These are phyloP conservation scores for Drosophila albomicans DNA, from an alignment of 1,140 invertebrate species.

Conservation along the genomic window DNA sequence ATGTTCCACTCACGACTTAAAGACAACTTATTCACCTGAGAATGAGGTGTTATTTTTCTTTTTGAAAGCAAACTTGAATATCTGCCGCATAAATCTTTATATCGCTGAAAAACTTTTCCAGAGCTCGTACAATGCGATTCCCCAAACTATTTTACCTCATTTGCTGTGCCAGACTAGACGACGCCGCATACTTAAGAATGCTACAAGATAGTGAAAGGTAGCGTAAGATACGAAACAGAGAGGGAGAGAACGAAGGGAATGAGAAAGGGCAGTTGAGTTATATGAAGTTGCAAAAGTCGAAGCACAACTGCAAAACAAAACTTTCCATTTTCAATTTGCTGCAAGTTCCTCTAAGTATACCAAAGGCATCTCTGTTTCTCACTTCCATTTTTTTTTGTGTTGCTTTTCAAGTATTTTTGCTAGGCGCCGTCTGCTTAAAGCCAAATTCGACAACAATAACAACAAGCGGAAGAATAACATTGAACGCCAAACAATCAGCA, in stretches of 20 bases:
- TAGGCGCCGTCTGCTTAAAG: slow-evolving; percentile 59
- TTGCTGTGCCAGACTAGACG: slow-evolving; percentile 42
- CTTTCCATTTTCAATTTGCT: slow-evolving; percentile 77
- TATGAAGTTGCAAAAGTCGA: slow-evolving; percentile 47
- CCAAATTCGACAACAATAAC: slow-evolving; percentile 25
- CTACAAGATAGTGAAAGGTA: slow-evolving; percentile 6
- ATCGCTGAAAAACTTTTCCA: slow-evolving; percentile 45
- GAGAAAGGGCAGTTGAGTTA: slow-evolving; percentile 9
- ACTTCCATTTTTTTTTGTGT: background rate
- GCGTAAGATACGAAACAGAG: background rate
- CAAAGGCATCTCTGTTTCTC: slow-evolving; percentile 6
- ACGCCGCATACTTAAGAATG: slow-evolving; percentile 34
- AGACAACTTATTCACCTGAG: slow-evolving; percentile 19
- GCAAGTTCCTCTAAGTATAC: slow-evolving; percentile 43
- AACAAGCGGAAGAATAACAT: slow-evolving; percentile 69
- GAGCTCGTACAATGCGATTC: slow-evolving; percentile 24
- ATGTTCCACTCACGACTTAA: background rate
- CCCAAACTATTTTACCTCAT: slow-evolving; percentile 65
- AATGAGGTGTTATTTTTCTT: background rate
- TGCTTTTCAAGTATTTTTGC: background rate
- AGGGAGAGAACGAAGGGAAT: background rate
- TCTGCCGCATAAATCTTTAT: slow-evolving; percentile 63
- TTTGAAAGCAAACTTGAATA: slow-evolving; percentile 47
- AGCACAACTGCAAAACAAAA: slow-evolving; percentile 56
- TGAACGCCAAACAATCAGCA: slow-evolving; percentile 77